A percentile compares a stretch with the other conserved stretches of the same genome.
phyloP scores from a whole-genome alignment of 1,140 invertebrate genomes.

The Drosophila sp. region DNA sequence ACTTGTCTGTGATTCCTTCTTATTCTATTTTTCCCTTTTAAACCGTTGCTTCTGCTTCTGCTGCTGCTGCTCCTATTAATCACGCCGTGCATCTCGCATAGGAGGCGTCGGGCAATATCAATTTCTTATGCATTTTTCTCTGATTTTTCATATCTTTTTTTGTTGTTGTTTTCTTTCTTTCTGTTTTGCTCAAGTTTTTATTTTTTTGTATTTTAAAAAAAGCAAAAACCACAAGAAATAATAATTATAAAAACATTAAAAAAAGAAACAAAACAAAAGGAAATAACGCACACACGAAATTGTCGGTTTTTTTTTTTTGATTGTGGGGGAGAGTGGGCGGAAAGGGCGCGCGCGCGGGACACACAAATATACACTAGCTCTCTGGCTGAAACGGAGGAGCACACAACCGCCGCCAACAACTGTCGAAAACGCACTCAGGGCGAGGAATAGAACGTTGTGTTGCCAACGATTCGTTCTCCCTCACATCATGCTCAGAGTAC shows the following conservation, averaged over 20 bases:
- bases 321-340: conserved; percentile 1
- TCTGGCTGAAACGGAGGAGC: conserved; percentile 44
- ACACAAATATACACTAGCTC: conserved; percentile 48
- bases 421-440: conserved; percentile 68
- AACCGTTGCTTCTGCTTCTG: conserved; percentile 21
- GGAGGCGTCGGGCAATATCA: not conserved
- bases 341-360: conserved; percentile 38
- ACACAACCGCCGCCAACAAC: conserved; percentile 74
- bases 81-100: conserved; percentile 3
- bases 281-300: conserved; percentile 1
- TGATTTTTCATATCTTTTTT: not conserved
- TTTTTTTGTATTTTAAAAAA: not conserved
- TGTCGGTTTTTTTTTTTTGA: conserved; percentile 29
- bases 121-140: conserved; percentile 10
- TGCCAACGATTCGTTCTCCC: conserved; percentile 5
- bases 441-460: conserved; percentile 48
- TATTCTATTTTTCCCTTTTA: conserved; percentile 24
- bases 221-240: conserved; percentile 22
- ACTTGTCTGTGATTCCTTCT: conserved; percentile 16
- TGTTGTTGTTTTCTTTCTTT: not conserved
- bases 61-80: conserved; percentile 19
- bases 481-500: conserved; percentile 10
- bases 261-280: conserved; percentile 29
- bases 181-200: not conserved
- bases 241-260: conserved; percentile 68